These are phyloP conservation scores for Cephus pygmeus DNA, from an alignment of 2,888 invertebrate species.

Conservation along the genomic window DNA sequence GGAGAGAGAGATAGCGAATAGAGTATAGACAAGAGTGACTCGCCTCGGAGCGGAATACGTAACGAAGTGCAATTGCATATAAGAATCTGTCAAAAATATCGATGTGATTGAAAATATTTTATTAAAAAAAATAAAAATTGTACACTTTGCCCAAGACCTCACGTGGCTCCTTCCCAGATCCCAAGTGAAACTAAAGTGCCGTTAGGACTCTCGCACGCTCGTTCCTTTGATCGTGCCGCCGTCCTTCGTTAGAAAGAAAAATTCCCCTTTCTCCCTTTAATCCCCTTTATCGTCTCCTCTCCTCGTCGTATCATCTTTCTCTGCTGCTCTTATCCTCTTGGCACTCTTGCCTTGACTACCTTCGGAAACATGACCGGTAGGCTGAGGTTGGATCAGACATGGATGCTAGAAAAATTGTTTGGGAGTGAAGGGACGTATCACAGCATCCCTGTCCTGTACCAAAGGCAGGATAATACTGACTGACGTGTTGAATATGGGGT, in stretches of 20 bases:
- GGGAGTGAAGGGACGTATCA: background rate
- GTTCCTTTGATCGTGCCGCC: background rate
- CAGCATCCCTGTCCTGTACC: background rate
- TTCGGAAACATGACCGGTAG: background rate
- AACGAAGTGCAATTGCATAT: background rate
- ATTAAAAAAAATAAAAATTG: too few species aligned
- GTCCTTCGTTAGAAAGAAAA: background rate
- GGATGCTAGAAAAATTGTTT: background rate
- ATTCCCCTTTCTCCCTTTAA: background rate
- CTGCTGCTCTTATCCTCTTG: background rate
- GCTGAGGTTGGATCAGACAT: background rate
- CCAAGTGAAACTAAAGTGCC: background rate
- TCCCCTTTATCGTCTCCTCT: background rate
- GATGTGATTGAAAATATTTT: background rate
- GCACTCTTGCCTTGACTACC: background rate
- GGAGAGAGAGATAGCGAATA: background rate
- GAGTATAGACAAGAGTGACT: background rate
- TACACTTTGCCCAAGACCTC: background rate
- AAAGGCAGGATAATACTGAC: background rate
- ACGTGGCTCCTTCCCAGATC: background rate
- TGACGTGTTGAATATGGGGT: background rate
- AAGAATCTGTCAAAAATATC: background rate
- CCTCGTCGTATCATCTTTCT: background rate
- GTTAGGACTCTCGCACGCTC: background rate
- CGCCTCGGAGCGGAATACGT: background rate